phyloP scores from a whole-genome alignment of 2,797 vertebrate genomes.

The Cynodonichthys magdalenae region DNA sequence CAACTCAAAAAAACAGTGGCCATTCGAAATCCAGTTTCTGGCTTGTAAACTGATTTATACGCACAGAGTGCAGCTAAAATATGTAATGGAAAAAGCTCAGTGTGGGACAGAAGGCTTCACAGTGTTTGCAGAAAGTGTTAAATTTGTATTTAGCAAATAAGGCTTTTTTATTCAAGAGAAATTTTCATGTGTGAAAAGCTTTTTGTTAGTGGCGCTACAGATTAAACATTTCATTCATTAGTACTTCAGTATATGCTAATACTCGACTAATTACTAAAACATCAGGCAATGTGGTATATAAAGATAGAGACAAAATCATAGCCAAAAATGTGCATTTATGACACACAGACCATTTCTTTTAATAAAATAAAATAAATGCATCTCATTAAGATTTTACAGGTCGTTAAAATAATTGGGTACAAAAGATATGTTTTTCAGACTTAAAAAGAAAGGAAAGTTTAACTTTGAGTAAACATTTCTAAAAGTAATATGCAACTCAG shows the following conservation, averaged over 20 bases:
- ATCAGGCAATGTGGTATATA: background rate
- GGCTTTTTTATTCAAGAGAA: conserved; percentile 26
- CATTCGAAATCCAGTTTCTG: conserved; percentile 41
- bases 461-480: background rate
- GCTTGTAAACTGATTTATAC: conserved; percentile 59
- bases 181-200: conserved; percentile 1
- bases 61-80: conserved; percentile 39
- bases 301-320: background rate
- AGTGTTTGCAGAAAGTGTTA: conserved; percentile 26
- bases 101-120: conserved; percentile 43
- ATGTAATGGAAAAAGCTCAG: conserved; percentile 40
- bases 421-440: background rate
- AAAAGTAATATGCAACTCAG: background rate
- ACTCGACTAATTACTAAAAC: background rate
- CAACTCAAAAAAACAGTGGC: conserved; percentile 39
- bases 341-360: background rate
- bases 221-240: background rate
- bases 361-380: background rate
- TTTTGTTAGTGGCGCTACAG: conserved; percentile 16
- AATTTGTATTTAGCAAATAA: conserved; percentile 48
- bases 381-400: background rate
- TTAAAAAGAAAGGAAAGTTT: background rate
- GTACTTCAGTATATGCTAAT: background rate
- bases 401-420: background rate
- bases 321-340: background rate